A percentile compares a stretch with the other conserved stretches of the same genome.
phyloP scores from a whole-genome alignment of 2,888 invertebrate species.

The Nineta flava region DNA sequence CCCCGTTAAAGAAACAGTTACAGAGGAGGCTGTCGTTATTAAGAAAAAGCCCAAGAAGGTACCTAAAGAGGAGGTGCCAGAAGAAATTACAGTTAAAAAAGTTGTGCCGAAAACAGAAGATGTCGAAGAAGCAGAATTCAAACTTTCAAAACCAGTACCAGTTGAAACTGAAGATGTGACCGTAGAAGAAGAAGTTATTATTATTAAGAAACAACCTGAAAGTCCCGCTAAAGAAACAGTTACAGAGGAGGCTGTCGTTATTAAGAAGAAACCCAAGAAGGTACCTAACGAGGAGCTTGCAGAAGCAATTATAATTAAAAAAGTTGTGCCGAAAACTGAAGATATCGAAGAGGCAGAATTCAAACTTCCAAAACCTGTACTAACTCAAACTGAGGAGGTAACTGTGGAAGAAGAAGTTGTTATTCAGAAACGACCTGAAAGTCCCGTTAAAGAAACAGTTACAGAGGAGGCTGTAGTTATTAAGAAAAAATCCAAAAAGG shows the following conservation, averaged over 20 bases:
- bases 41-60: slow-evolving; percentile 16
- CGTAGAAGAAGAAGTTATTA: slow-evolving; percentile 22
- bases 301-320: slow-evolving; percentile 21
- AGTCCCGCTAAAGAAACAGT: slow-evolving; percentile 27
- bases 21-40: slow-evolving; percentile 12
- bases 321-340: slow-evolving; percentile 18
- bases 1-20: slow-evolving; percentile 26
- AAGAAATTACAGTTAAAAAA: slow-evolving; percentile 26
- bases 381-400: slow-evolving; percentile 16
- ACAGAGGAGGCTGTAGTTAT: slow-evolving; percentile 17
- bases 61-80: slow-evolving; percentile 24
- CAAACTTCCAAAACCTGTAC: slow-evolving; percentile 14
- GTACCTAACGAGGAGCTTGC: slow-evolving; percentile 16
- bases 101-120: slow-evolving; percentile 21
- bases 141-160: slow-evolving; percentile 17
- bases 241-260: slow-evolving; percentile 13
- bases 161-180: slow-evolving; percentile 23
- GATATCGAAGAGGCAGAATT: slow-evolving; percentile 14
- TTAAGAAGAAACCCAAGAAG: slow-evolving; percentile 14
- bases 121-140: slow-evolving; percentile 19
- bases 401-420: slow-evolving; percentile 17
- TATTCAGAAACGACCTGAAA: slow-evolving; percentile 18
- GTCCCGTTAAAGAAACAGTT: slow-evolving; percentile 15
- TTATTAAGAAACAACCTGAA: slow-evolving; percentile 17
- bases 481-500: slow-evolving; percentile 11